Percentiles rank a stretch among this genome's conserved stretches.
phyloP scores from a whole-genome alignment of 1,140 invertebrate genomes.

The Tribolium madens region DNA sequence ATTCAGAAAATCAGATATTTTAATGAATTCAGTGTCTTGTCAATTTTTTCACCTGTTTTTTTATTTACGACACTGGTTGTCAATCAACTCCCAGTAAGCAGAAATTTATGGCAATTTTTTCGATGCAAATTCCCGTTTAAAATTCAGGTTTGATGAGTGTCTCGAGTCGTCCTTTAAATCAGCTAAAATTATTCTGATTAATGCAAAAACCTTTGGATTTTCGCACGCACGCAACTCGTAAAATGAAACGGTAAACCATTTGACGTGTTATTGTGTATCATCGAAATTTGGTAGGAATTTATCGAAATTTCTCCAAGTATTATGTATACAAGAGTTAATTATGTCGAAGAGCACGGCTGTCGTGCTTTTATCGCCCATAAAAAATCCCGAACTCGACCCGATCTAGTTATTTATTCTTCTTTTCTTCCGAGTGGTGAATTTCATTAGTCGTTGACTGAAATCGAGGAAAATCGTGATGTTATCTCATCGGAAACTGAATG shows the following conservation, averaged over 20 bases:
- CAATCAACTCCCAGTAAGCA: not conserved
- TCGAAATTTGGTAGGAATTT: not conserved
- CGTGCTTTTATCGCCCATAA: constrained; percentile 23
- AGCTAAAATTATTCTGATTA: constrained; percentile 5
- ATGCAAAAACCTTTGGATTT: constrained; percentile 1
- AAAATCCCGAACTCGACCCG: constrained; percentile 18
- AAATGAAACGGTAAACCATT: not conserved
- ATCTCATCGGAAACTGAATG: constrained; percentile 15
- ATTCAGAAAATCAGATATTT: too few species aligned
- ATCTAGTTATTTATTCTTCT: constrained; percentile 34
- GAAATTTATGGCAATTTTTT: constrained; percentile 12
- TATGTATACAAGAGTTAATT: constrained; percentile 34
- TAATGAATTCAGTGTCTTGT: too few species aligned
- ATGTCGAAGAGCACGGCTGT: constrained; percentile 8
- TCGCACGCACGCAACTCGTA: not conserved
- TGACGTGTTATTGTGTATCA: too few species aligned
- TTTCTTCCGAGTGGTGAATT: constrained; percentile 34
- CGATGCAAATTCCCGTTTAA: constrained; percentile 15
- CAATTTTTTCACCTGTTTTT: not conserved
- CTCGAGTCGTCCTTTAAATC: constrained; percentile 9
- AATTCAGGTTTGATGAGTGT: not conserved
- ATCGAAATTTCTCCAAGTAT: constrained; percentile 1
- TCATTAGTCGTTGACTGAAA: constrained; percentile 1
- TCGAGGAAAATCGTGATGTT: constrained; percentile 17
- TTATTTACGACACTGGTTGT: not conserved